phyloP scores from a whole-genome alignment of 1,140 invertebrate genomes.

The Dufourea novaeangliae region DNA sequence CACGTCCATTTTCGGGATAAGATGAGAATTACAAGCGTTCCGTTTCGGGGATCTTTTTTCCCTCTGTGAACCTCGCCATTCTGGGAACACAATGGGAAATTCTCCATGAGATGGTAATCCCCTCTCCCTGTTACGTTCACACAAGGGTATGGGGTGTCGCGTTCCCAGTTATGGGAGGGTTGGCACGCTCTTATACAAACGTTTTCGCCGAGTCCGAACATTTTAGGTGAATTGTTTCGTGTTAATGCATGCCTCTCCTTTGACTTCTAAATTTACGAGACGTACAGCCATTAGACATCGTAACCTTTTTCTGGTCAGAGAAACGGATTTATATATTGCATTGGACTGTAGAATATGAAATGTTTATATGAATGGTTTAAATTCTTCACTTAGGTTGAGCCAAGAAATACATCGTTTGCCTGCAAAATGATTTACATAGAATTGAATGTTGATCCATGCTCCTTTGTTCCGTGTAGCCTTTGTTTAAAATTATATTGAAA shows the following conservation, averaged over 20 bases:
- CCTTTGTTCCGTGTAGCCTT: no score
- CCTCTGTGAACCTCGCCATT: constrained; percentile 35
- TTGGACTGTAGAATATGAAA: no score
- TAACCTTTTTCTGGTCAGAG: no score
- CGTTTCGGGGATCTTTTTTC: constrained; percentile 61
- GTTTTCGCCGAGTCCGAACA: constrained; percentile 54
- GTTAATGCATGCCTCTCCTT: constrained; percentile 51
- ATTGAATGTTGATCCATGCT: no score
- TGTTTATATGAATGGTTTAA: no score
- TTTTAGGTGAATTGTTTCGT: constrained; percentile 73
- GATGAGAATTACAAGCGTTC: constrained; percentile 73
- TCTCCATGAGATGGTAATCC: constrained; percentile 36
- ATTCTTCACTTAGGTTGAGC: no score
- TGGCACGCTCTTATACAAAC: constrained; percentile 47
- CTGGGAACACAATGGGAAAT: constrained; percentile 59
- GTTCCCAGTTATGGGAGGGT: constrained; percentile 49
- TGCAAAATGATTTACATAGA: no score
- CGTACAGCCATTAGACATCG: background rate
- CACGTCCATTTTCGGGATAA: constrained; percentile 72
- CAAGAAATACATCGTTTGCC: no score
- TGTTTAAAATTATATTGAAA: no score
- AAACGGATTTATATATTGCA: no score
- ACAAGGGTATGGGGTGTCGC: constrained; percentile 40
- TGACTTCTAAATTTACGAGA: constrained; percentile 16
- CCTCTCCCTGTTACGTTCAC: background rate